These are phyloP conservation scores for Limnephilus auricula DNA, from an alignment of 2,888 invertebrate species.

Conservation along the genomic window DNA sequence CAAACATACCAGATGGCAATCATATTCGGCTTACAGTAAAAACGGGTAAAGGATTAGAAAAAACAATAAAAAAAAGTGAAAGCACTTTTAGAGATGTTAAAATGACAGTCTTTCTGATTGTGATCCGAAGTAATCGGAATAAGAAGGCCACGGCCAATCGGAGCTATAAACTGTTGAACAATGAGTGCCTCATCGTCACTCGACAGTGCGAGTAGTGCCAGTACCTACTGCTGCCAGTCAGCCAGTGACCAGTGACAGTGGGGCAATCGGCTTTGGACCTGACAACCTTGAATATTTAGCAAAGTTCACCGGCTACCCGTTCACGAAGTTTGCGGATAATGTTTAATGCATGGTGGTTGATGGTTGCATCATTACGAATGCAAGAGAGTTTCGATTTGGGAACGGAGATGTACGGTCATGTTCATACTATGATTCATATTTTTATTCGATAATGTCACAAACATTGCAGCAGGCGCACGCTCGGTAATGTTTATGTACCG, in stretches of 20 bases:
- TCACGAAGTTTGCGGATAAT: not conserved
- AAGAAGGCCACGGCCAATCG: not conserved
- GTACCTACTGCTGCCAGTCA: too few relatives aligned
- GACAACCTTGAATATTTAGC: not conserved
- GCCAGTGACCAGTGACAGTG: not conserved
- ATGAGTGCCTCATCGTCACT: not conserved
- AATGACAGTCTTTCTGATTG: not conserved
- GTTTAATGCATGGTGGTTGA: not conserved
- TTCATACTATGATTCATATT: not conserved
- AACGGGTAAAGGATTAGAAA: not conserved
- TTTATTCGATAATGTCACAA: not conserved
- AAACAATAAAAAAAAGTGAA: not conserved
- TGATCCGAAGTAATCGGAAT: not conserved
- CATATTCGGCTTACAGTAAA: not conserved
- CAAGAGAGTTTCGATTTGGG: not conserved
- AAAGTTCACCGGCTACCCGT: not conserved
- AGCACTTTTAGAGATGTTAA: not conserved
- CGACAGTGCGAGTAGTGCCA: not conserved
- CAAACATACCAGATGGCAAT: not conserved
- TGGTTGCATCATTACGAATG: not conserved
- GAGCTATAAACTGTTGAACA: constrained; percentile 6
- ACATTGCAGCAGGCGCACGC: not conserved
- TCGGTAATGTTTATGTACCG: not conserved
- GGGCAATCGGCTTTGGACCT: constrained; percentile 3
- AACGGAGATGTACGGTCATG: not conserved